A percentile compares a stretch with the other conserved stretches of the same genome.
phyloP scores from a whole-genome alignment of 2,797 vertebrate genomes.

The Clarias pachynema region DNA sequence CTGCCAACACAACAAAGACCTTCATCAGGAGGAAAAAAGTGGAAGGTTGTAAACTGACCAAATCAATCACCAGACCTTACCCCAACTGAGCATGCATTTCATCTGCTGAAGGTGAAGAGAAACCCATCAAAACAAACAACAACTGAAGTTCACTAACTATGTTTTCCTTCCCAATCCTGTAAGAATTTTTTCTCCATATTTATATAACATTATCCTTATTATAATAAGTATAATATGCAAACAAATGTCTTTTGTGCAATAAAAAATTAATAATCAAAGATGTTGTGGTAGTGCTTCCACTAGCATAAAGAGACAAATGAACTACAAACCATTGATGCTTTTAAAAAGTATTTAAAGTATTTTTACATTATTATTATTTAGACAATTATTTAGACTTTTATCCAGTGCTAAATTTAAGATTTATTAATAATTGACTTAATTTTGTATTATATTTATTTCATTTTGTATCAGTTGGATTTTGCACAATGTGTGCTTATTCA shows the following conservation, averaged over 20 bases:
- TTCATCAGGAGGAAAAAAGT: not conserved
- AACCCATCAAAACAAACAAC: not conserved
- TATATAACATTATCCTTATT: not conserved
- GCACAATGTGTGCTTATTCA: not conserved
- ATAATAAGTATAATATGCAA: not conserved
- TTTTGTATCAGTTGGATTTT: not conserved
- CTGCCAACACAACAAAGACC: not conserved
- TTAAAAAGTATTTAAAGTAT: not conserved
- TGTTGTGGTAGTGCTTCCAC: not conserved
- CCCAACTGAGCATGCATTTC: not conserved
- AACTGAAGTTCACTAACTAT: not conserved
- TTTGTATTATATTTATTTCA: not conserved
- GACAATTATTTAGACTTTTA: not conserved
- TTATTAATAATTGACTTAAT: not conserved
- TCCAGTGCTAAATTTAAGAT: not conserved
- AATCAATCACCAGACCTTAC: not conserved
- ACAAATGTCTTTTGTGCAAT: not conserved
- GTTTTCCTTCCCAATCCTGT: slow-evolving; percentile 12
- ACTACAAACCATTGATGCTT: not conserved
- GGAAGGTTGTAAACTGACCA: not conserved
- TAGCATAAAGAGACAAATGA: not conserved
- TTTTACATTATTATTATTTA: not conserved
- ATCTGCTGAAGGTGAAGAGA: not conserved
- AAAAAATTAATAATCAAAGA: not conserved
- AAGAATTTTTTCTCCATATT: not conserved